Percentiles rank a stretch among this genome's conserved stretches.
Conservation (phyloP, 2,113 vertebrate genomes). For the Erythrocebus patas region DNA sequence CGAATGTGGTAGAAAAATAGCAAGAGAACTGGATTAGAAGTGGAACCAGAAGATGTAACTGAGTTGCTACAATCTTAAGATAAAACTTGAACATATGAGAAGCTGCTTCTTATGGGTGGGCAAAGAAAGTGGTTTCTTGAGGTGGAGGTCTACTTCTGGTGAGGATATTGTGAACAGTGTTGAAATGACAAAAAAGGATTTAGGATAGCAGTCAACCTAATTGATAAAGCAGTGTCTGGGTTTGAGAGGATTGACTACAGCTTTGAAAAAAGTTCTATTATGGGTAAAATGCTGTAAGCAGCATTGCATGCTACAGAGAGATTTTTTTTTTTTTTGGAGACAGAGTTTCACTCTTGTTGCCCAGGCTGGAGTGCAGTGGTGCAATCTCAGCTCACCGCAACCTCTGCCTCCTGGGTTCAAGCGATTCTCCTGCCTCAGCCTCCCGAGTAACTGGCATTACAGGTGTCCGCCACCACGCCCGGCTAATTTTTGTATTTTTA, state of each 20-base stretch:
- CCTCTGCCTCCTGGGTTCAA: no score
- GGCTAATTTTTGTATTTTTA: no score
- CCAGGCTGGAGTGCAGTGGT: no score
- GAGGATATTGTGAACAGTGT: background rate
- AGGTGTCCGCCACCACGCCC: no score
- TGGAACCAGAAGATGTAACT: background rate
- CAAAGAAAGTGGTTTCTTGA: background rate
- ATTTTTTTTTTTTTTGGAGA: no score
- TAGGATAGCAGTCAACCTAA: background rate
- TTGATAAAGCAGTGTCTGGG: background rate
- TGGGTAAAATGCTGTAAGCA: background rate
- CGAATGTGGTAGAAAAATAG: background rate
- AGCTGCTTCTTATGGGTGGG: background rate
- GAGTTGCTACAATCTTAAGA: background rate
- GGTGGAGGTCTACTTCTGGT: background rate
- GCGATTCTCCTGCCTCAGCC: no score
- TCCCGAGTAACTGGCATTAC: no score
- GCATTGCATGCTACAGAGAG: background rate
- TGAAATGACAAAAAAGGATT: background rate
- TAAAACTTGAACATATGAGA: background rate
- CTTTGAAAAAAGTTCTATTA: background rate
- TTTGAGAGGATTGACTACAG: background rate
- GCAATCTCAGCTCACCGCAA: no score
- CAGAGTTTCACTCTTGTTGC: no score
- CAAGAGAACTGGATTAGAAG: background rate